Percentiles rank a stretch among this genome's conserved stretches.
Evolutionary conservation across 2,888 invertebrate genomes (phyloP).

Genomic region (Phyllotreta striolata): DNA sequence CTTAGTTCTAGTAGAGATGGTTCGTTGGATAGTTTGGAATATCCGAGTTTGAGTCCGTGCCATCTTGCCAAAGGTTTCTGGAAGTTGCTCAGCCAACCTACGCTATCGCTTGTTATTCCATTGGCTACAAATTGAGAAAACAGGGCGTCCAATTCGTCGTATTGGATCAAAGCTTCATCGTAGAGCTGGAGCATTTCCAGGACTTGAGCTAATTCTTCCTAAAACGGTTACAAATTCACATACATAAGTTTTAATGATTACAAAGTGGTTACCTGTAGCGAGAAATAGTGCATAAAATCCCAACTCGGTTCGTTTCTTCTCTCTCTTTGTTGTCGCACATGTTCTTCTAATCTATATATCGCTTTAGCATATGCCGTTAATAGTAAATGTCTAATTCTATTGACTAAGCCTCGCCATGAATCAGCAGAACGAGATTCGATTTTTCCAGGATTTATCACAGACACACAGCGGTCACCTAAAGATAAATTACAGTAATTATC

Average conservation of each 20-base stretch:
- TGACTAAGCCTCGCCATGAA: slow-evolving; percentile 87
- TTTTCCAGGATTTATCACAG: slow-evolving; percentile 90
- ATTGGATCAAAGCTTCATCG: slow-evolving; percentile 95
- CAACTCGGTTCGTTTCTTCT: slow-evolving; percentile 88
- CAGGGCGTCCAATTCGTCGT: slow-evolving; percentile 95
- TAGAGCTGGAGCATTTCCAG: slow-evolving; percentile 92
- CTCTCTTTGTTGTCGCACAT: slow-evolving; percentile 89
- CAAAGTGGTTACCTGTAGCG: slow-evolving; percentile 74
- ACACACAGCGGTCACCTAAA: slow-evolving; percentile 78
- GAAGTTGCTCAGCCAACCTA: slow-evolving; percentile 83
- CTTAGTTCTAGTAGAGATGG: slow-evolving; percentile 85
- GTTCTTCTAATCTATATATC: slow-evolving; percentile 86
- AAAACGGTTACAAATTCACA: slow-evolving; percentile 51
- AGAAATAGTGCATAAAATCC: slow-evolving; percentile 95
- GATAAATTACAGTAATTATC: slow-evolving; percentile 1
- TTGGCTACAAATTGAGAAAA: slow-evolving; percentile 92
- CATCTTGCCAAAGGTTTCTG: slow-evolving; percentile 81
- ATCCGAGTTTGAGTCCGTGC: slow-evolving; percentile 79
- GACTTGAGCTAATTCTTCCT: slow-evolving; percentile 96
- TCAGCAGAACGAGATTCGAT: slow-evolving; percentile 89
- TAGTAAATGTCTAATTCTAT: slow-evolving; percentile 82
- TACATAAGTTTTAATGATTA: neutral
- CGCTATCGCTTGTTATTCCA: slow-evolving; percentile 86
- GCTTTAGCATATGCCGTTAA: slow-evolving; percentile 88
- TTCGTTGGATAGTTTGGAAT: slow-evolving; percentile 70